Conservation (phyloP, 2,888 invertebrate species). For the Ditula angustiorana region DNA sequence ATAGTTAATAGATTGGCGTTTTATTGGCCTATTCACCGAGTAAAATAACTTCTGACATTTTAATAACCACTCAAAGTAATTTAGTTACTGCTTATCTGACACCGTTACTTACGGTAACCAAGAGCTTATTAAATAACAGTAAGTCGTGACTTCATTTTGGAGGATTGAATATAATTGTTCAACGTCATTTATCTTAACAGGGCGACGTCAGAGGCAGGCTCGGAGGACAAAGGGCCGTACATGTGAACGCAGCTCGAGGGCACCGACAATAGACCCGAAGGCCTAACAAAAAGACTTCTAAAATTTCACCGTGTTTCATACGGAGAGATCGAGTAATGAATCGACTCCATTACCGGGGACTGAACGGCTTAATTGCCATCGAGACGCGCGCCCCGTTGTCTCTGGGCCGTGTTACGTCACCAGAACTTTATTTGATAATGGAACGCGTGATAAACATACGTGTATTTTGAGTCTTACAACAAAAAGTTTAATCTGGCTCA, state of each 20-base stretch:
- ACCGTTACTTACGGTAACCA: slow-evolving; percentile 43
- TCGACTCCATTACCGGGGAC: slow-evolving; percentile 49
- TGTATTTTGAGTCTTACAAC: not conserved
- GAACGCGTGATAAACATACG: not conserved
- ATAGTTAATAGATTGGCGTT: slow-evolving; percentile 14
- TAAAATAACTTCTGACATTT: slow-evolving; percentile 30
- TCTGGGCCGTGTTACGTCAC: not conserved
- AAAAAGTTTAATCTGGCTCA: too few species aligned
- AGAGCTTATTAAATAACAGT: slow-evolving; percentile 50
- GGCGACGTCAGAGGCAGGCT: slow-evolving; percentile 71
- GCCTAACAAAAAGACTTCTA: slow-evolving; percentile 61
- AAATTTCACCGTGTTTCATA: slow-evolving; percentile 58
- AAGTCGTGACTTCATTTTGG: slow-evolving; percentile 55
- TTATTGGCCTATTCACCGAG: slow-evolving; percentile 18
- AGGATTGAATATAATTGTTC: slow-evolving; percentile 71
- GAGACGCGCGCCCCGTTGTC: slow-evolving; percentile 6
- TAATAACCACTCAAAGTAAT: slow-evolving; percentile 39
- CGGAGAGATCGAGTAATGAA: slow-evolving; percentile 55
- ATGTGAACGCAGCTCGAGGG: slow-evolving; percentile 65
- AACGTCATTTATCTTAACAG: slow-evolving; percentile 74
- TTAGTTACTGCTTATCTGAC: slow-evolving; percentile 39
- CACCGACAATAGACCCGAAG: slow-evolving; percentile 57
- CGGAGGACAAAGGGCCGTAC: slow-evolving; percentile 68
- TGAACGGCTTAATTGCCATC: slow-evolving; percentile 39
- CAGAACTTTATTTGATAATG: not conserved